Base-by-base conservation (phyloP, 92 coral and sea anemone species). In the Pocillopora grandis region DNA sequence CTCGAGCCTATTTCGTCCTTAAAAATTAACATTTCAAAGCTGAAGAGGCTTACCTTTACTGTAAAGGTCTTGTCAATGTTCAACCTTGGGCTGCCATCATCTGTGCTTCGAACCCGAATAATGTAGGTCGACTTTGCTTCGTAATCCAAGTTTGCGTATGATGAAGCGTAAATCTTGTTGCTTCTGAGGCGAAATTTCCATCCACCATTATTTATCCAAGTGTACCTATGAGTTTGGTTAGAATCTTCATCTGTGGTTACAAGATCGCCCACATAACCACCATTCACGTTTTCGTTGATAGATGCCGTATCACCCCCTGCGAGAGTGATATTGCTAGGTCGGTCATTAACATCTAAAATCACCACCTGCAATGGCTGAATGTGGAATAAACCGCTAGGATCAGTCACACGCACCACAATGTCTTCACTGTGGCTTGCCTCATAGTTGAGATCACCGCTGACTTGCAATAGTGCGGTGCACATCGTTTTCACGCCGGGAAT, bases 331-430 rank as follows among this genome's bases (percentile, higher is more conserved):
- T 94, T 84, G 61, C 90, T 90, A 33, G 99, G 98, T 14, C 77
- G 92, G 89, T 96, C 99, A 78, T 96, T 96, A 60, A 88, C 92
- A 66, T 96, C 92, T 19, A 90, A 69, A 70, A 96, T 83, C 62
- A 84, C 73, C 76, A 96, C 90, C 21, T 86, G 86, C 58, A 92
- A 94, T 12, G 86, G 83, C 80, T 85, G 92, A 12, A 93, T 79
- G 81, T 85, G 98, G 79, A 90, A 90, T 76, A 86, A 84, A 12
- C 97, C 99, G 1, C 78, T 87, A 64, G 82, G 85, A 73, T 96
- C 99, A 0, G 94, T 90, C 23, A 94, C 99, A 10, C 96, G 94
- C 36, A 94, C 92, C 37, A 87, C 60, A 42, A 96, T 92, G 72
- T 90, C 92, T 84, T 92, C 92, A 52, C 49, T 60, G 10, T 79